Evolutionary conservation across 2,888 invertebrate species (phyloP).

Genomic region (Julus scandinavius): DNA sequence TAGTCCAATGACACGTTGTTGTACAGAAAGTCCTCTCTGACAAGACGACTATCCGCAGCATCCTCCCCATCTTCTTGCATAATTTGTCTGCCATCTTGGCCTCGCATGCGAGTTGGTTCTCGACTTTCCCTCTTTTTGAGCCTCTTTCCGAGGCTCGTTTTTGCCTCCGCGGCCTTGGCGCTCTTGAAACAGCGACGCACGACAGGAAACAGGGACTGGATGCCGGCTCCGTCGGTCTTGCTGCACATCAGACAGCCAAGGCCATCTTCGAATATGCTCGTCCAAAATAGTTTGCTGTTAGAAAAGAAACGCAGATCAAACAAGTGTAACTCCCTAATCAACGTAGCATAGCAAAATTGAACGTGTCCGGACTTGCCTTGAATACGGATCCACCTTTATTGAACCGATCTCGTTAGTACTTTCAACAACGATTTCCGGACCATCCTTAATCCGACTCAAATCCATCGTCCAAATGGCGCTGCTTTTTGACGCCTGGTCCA

Average conservation of each 20-base stretch:
- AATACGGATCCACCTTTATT: conserved; percentile 79
- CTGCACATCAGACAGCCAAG: conserved; percentile 75
- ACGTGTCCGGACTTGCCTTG: conserved; percentile 69
- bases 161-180: conserved; percentile 57
- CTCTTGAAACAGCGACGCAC: conserved; percentile 49
- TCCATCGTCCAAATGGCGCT: conserved; percentile 66
- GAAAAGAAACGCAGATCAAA: conserved; percentile 60
- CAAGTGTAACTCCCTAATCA: neutral
- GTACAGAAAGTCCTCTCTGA: too few relatives aligned
- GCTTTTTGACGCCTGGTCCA: conserved; percentile 67
- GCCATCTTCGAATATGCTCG: conserved; percentile 74
- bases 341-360: too few relatives aligned
- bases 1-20: too few relatives aligned
- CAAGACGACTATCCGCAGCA: too few relatives aligned
- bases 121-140: conserved; percentile 51
- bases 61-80: too few relatives aligned
- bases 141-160: conserved; percentile 38
- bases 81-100: too few relatives aligned
- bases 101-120: too few relatives aligned
- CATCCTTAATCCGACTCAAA: conserved; percentile 60
- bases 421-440: conserved; percentile 60
- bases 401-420: conserved; percentile 71
- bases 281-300: conserved; percentile 78
- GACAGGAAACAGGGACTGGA: conserved; percentile 58
- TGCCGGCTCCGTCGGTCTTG: conserved; percentile 60